Evolutionary conservation across 2,113 vertebrate genomes (phyloP).

Genomic region (Entelurus aequoreus): DNA sequence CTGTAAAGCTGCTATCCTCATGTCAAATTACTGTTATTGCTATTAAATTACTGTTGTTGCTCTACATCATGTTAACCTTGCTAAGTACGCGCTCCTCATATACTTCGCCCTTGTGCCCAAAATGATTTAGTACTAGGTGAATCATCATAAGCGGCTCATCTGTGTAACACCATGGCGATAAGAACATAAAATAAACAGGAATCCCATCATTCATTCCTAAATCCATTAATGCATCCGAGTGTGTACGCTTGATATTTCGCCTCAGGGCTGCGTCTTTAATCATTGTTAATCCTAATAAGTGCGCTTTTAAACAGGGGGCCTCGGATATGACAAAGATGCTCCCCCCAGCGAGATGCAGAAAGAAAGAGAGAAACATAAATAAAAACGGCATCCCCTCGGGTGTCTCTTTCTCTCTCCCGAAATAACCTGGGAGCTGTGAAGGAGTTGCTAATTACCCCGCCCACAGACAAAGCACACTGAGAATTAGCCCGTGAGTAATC

Average conservation of each 20-base stretch:
- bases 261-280: conserved; percentile 5
- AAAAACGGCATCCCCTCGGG: conserved; percentile 61
- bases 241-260: conserved; percentile 21
- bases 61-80: background rate
- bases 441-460: conserved; percentile 66
- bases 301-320: conserved; percentile 40
- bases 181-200: conserved; percentile 39
- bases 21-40: background rate
- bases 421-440: conserved; percentile 66
- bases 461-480: conserved; percentile 26
- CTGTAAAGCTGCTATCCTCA: background rate
- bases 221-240: conserved; percentile 36
- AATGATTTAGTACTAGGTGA: conserved; percentile 22
- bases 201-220: conserved; percentile 38
- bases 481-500: conserved; percentile 52
- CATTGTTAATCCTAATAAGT: conserved; percentile 56
- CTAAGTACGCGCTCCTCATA: conserved; percentile 3
- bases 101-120: conserved; percentile 15
- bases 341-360: conserved; percentile 26
- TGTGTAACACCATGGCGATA: conserved; percentile 24
- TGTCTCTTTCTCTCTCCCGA: conserved; percentile 58
- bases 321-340: conserved; percentile 50
- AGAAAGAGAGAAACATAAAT: conserved; percentile 53
- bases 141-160: conserved; percentile 40
- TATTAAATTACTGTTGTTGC: background rate